A percentile compares a stretch with the other conserved stretches of the same genome.
Evolutionary conservation across 1,140 invertebrate genomes (phyloP).

Genomic region (Orius insidiosus): DNA sequence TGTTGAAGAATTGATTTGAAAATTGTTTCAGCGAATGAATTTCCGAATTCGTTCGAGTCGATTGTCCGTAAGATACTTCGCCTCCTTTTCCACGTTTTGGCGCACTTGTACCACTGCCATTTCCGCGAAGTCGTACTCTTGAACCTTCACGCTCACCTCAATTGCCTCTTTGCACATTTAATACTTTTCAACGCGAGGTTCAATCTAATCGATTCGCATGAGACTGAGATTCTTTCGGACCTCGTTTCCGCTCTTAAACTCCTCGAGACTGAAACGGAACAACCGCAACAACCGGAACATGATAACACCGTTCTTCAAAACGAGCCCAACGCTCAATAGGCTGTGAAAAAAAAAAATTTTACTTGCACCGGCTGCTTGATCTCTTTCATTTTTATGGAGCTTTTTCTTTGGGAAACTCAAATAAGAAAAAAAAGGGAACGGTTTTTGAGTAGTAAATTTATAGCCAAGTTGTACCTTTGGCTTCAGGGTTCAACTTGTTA

Average conservation of each 20-base stretch:
- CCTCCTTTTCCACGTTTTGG: conserved; percentile 91
- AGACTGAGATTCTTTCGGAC: conserved; percentile 84
- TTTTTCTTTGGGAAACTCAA: not conserved
- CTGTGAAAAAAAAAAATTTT: conserved; percentile 1
- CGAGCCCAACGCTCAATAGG: conserved; percentile 1
- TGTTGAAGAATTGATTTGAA: no score
- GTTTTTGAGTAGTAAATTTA: not conserved
- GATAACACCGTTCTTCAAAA: conserved; percentile 2
- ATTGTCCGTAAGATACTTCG: conserved; percentile 91
- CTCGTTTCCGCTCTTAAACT: conserved; percentile 49
- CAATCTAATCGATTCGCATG: conserved; percentile 84
- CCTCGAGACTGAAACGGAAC: conserved; percentile 15
- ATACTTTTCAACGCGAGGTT: conserved; percentile 73
- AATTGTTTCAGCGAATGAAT: conserved; percentile 75
- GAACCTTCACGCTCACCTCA: conserved; percentile 82
- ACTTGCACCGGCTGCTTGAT: not conserved
- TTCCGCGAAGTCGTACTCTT: conserved; percentile 86
- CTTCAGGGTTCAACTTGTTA: no score
- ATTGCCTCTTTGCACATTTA: conserved; percentile 91
- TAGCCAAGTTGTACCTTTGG: not conserved
- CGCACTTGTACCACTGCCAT: conserved; percentile 95
- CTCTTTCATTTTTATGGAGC: not conserved
- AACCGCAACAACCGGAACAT: not conserved
- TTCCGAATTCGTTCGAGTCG: conserved; percentile 83
- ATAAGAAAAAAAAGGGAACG: not conserved